A percentile compares a stretch with the other conserved stretches of the same genome.
Evolutionary conservation across 2,888 invertebrate species (phyloP).

Genomic region (Calliopum simillimum): DNA sequence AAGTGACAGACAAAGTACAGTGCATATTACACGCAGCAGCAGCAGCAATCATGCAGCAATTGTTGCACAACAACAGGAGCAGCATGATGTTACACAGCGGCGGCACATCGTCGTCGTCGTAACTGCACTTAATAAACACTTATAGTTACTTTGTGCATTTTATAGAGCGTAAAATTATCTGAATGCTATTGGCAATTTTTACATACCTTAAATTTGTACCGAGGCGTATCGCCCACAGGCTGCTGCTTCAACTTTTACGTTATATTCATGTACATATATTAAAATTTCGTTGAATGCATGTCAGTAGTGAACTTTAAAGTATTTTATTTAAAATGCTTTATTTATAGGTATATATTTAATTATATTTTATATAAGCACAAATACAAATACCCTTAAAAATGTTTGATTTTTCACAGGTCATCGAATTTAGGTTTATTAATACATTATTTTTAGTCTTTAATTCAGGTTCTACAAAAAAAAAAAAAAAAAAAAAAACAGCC

Average conservation of each 20-base stretch:
- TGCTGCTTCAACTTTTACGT: not conserved
- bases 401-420: not conserved
- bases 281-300: not conserved
- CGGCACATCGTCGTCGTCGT: not conserved
- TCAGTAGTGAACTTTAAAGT: not conserved
- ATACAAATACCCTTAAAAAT: not conserved
- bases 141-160: not conserved
- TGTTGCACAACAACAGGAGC: not conserved
- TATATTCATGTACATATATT: too few species aligned
- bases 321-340: not conserved
- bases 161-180: constrained; percentile 16
- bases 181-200: not conserved
- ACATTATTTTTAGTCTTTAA: too few species aligned
- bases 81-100: not conserved
- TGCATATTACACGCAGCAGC: not conserved
- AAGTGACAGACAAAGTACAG: not conserved
- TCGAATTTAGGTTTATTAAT: too few species aligned
- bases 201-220: too few species aligned
- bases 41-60: not conserved
- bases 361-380: not conserved
- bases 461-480: too few species aligned
- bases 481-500: too few species aligned
- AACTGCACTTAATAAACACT: constrained; percentile 1
- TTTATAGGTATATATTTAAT: not conserved
- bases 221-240: not conserved